Evolutionary conservation across 2,797 vertebrate genomes (phyloP), one percentile per base, ranked within the genome.

Genomic region (Saxicola maurus): DNA sequence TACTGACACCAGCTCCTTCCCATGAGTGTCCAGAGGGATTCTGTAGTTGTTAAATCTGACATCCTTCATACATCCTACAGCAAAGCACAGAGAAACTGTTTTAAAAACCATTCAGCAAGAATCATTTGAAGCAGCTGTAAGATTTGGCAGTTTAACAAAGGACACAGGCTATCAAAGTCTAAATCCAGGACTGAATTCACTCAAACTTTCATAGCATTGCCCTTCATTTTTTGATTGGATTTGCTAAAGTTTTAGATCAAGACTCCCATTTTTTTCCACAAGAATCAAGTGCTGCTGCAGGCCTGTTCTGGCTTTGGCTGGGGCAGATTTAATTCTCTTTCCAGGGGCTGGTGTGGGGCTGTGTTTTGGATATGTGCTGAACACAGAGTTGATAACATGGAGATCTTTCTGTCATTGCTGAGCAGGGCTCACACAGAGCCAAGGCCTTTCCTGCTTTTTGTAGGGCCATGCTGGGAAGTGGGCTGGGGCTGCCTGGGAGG

Each of bases 51-150:
- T 98, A 93, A 99, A 96, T 83, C 98, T 98, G 92, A 98, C 92
- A 88, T 98, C 98, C 86, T 98, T 98, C 97, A 99, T 98, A 74
- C 98, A 99, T 65, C 98, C 98, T 99, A 95, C 35, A 59, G 85
- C 55, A 92, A 91, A 56, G 84, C 37, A 93, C 42, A 92, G 53
- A 92, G 68, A 93, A 38, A 60, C 25, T 48, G 28, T 61, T 87
- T 92, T 40, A 82, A 91, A 93, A 72, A 33, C 17, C 45, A 42
- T 87, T 72, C 68, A 66, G 49, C 72, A 81, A 86, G 52, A 90
- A 57, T 7, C 16, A 92, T 55, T 25, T 86, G 95, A 93, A 91
- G 94, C 71, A 89, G 68, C 73, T 90, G 73, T 86, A 92, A 88
- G 81, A 95, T 72, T 52, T 65, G 53, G 45, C 45, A 78, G 28